Evolutionary conservation across 2,113 vertebrate species (phyloP).

Genomic region (Cryptomyrus ogoouensis): DNA sequence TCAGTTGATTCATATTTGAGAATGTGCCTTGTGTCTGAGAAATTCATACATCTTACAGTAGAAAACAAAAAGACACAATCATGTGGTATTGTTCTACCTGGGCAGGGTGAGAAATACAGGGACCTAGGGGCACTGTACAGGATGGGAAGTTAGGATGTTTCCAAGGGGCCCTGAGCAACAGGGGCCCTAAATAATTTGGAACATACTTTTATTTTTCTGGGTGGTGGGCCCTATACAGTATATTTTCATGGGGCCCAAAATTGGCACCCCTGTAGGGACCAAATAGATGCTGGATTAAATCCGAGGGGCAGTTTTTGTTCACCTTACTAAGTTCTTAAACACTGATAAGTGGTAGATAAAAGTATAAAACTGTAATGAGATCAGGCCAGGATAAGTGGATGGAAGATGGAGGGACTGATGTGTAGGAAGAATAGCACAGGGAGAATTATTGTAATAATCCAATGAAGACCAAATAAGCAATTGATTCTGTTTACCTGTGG

Average conservation of each 20-base stretch:
- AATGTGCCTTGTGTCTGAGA: neutral
- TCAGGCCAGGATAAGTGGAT: neutral
- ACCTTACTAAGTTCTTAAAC: neutral
- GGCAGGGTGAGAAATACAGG: neutral
- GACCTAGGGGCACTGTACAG: neutral
- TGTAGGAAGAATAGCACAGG: neutral
- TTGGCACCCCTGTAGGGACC: neutral
- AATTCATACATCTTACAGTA: neutral
- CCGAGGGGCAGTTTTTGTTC: neutral
- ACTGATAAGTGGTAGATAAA: neutral
- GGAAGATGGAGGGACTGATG: neutral
- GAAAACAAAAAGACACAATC: neutral
- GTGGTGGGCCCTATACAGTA: neutral
- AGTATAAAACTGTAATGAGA: neutral
- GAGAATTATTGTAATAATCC: neutral
- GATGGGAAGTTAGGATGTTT: neutral
- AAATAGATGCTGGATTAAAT: neutral
- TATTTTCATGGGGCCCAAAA: neutral
- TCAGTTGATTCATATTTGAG: neutral
- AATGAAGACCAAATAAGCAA: neutral
- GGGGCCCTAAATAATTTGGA: neutral
- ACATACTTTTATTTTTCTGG: neutral
- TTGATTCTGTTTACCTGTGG: neutral
- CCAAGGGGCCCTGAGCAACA: neutral
- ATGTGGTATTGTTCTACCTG: neutral